Evolutionary conservation across 2,888 invertebrate species (phyloP).

Genomic region (Brachypalpus laphriformis): DNA sequence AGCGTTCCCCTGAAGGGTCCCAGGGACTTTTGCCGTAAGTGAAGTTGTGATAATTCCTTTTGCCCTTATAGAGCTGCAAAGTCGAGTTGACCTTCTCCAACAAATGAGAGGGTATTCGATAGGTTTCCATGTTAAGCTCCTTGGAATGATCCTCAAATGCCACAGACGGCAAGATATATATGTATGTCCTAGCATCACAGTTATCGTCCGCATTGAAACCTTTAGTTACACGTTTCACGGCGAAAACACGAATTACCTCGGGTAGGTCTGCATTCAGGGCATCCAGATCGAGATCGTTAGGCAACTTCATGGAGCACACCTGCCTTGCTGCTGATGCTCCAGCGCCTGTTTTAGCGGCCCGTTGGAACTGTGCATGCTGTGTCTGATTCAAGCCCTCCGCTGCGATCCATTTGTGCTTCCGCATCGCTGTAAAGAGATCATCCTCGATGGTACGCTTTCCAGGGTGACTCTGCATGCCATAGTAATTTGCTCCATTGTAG

Average conservation of each 20-base stretch:
- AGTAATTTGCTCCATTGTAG: slow-evolving; percentile 96
- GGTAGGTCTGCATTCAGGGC: slow-evolving; percentile 92
- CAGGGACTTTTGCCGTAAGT: slow-evolving; percentile 92
- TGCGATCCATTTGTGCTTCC: slow-evolving; percentile 90
- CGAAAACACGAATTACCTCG: slow-evolving; percentile 92
- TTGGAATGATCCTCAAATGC: slow-evolving; percentile 87
- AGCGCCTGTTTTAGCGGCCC: slow-evolving; percentile 98
- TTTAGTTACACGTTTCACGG: slow-evolving; percentile 93
- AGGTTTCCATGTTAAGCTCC: slow-evolving; percentile 85
- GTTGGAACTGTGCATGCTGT: slow-evolving; percentile 93
- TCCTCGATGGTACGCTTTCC: slow-evolving; percentile 96
- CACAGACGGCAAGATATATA: slow-evolving; percentile 95
- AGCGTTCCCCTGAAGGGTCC: slow-evolving; percentile 94
- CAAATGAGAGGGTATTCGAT: slow-evolving; percentile 86
- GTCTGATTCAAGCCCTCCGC: slow-evolving; percentile 92
- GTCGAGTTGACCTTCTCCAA: too few relatives aligned
- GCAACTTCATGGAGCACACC: slow-evolving; percentile 95
- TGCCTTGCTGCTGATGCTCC: slow-evolving; percentile 97
- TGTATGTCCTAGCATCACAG: slow-evolving; percentile 96
- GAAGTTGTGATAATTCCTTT: slow-evolving; percentile 98
- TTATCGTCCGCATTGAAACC: slow-evolving; percentile 96
- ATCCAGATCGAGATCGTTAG: slow-evolving; percentile 86
- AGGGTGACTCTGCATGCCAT: slow-evolving; percentile 97
- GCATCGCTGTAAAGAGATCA: slow-evolving; percentile 91
- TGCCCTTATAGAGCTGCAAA: slow-evolving; percentile 89